These are phyloP conservation scores for Rhagophthalmus giganteus DNA, from an alignment of 2,888 invertebrate genomes.

Conservation along the genomic window DNA sequence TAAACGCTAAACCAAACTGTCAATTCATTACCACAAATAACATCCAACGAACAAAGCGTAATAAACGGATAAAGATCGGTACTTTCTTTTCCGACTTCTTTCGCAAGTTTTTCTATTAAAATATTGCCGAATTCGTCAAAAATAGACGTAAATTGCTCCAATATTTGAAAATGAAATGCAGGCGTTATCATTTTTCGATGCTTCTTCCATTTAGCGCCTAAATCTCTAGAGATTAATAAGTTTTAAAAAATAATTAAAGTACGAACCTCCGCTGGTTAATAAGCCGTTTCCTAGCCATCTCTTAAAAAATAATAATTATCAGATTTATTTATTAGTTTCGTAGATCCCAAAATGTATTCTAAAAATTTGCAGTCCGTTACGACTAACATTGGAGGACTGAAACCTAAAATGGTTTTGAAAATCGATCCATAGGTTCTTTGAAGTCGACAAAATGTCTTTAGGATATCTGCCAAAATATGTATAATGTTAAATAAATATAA, in stretches of 20 bases:
- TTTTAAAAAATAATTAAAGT: too few species aligned
- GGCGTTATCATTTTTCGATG: conserved; percentile 75
- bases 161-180: conserved; percentile 76
- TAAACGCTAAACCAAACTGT: neutral
- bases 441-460: too few species aligned
- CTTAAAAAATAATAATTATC: conserved; percentile 44
- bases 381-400: conserved; percentile 17
- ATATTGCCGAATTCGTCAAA: conserved; percentile 67
- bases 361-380: conserved; percentile 27
- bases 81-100: conserved; percentile 50
- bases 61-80: conserved; percentile 66
- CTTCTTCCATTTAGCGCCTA: conserved; percentile 70
- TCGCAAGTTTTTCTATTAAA: conserved; percentile 60
- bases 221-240: too few species aligned
- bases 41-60: conserved; percentile 63
- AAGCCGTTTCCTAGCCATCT: conserved; percentile 51
- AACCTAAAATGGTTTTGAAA: conserved; percentile 31
- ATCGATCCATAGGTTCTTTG: conserved; percentile 31
- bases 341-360: conserved; percentile 44
- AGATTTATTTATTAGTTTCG: conserved; percentile 45
- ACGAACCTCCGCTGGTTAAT: too few species aligned
- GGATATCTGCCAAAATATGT: too few species aligned
- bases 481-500: too few species aligned
- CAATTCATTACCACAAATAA: conserved; percentile 61
- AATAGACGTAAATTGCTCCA: conserved; percentile 71